Evolutionary conservation across 2,888 invertebrate species (phyloP), one percentile per base, ranked within the genome.

Genomic region (Eupithecia subumbrata): DNA sequence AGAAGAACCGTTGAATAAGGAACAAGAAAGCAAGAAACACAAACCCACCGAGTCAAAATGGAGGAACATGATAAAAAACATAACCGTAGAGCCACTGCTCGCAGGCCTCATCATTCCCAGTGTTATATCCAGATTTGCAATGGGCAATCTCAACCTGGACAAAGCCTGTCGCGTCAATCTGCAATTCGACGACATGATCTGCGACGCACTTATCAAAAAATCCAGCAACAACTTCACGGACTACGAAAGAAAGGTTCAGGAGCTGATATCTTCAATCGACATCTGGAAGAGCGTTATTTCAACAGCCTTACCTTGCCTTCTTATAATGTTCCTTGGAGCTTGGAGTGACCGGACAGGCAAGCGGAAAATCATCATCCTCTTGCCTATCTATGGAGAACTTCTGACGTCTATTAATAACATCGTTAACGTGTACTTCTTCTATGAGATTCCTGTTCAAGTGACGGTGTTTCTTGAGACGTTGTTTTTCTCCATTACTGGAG

Each of bases 41-140:
- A 90, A 88, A 82, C 88, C 83, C 18, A 89, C 91, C 68, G 77
- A 78, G 12, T 91, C 93, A 70, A 94, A 91, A 79, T 78, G 92
- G 73, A 80, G 78, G 18, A 85, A 90, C 69, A 87, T 94, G 22
- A 89, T 81, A 81, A 87, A 89, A 4, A 96, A 97, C 85, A 96
- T 97, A 77, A 97, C 97, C 0, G 97, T 97, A 4, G 97, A 97
- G 86, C 97, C 97, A 0, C 95, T 97, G 92, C 87, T 97, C 43
- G 97, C 96, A 0, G 96, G 96, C 69, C 96, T 97, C 84, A 97
- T 97, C 18, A 95, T 96, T 88, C 96, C 96, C 22, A 96, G 96
- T 87, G 94, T 96, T 0, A 91, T 96, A 75, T 97, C 97, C 2
- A 96, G 96, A 74, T 92, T 98, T 82, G 97, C 97, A 22, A 97